Evolutionary conservation across 2,888 invertebrate species (phyloP).

Genomic region (Diogma glabrata): DNA sequence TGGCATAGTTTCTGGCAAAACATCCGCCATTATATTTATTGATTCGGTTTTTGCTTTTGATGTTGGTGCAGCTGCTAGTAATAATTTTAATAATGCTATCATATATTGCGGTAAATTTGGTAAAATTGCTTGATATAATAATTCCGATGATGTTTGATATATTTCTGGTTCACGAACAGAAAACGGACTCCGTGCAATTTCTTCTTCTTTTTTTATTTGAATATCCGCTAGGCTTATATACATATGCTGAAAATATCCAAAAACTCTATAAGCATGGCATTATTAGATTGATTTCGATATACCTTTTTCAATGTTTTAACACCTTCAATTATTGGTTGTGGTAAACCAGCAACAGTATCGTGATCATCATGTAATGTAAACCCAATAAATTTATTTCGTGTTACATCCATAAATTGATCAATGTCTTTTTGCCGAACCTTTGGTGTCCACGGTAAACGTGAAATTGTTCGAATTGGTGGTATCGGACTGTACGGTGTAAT

Average conservation of each 20-base stretch:
- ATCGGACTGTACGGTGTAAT: constrained; percentile 18
- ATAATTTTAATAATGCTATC: constrained; percentile 91
- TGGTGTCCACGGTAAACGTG: constrained; percentile 83
- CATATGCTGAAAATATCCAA: constrained; percentile 55
- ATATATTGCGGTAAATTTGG: constrained; percentile 95
- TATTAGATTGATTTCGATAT: too few species aligned
- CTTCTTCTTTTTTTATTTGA: constrained; percentile 83
- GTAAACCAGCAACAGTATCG: constrained; percentile 84
- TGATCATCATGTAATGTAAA: constrained; percentile 81
- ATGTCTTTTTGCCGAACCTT: constrained; percentile 92
- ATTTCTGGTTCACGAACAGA: constrained; percentile 72
- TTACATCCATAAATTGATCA: constrained; percentile 82
- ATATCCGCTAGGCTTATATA: constrained; percentile 88
- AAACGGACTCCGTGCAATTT: constrained; percentile 81
- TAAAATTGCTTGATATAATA: constrained; percentile 85
- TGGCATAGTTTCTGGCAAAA: constrained; percentile 96
- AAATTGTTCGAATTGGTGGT: constrained; percentile 29
- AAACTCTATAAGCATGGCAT: too few species aligned
- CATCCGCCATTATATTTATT: constrained; percentile 96
- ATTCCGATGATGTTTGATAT: constrained; percentile 72
- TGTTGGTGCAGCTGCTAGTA: constrained; percentile 96
- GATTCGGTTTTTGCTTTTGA: constrained; percentile 97
- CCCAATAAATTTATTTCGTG: constrained; percentile 90
- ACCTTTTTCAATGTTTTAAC: constrained; percentile 75
- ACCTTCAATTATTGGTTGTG: constrained; percentile 94